Base-by-base conservation (phyloP, 2,797 vertebrate genomes). In the Miichthys miiuy region DNA sequence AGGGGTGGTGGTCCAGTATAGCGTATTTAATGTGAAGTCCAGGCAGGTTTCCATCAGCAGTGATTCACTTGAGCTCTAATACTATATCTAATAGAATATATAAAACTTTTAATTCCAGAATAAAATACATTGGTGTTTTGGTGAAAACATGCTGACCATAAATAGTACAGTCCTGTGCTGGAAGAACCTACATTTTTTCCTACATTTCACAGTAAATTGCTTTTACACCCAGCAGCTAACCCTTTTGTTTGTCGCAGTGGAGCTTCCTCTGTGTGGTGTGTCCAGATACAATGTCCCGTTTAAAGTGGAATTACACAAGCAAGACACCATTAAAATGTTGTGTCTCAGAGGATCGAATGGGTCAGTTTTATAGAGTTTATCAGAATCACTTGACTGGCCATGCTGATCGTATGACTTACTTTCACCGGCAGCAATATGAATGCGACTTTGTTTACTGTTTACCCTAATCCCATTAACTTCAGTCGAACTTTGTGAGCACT, bases 321-420 rank as follows among this genome's bases (percentile, higher is more conserved):
- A 46, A 62, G 42, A 58, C 20, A 8, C 25, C n/a, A 25, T 77
- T 52, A 17, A 64, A 68, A 57, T 34, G 18, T 25, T n/a, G 7
- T 30, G 38, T 79, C 16, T 72, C 46, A 62, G n/a, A 51, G 25
- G 3, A 38, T 18, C 60, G 55, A 68, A 77, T 73, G 18, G 61
- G 25, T 81, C 54, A 2, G 12, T 77, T 64, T 64, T 27, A 50
- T 44, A 8, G 41, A 16, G 25, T 68, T 69, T 14, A 71, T 63
- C 48, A 68, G 56, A 65, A 57, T 82, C 66, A 65, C 63, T 71
- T 69, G 74, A 79, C 73, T 21, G 27, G 18, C 20, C 34, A 69
- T 8, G 42, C 68, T 63, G 57, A 67, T 46, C 46, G 0, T 18
- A 11, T 74, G 68, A 64, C 69, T 68, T 27, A 14, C 21, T 61